Conservation (phyloP, 1,140 invertebrate species). For the Drosophila santomea region DNA sequence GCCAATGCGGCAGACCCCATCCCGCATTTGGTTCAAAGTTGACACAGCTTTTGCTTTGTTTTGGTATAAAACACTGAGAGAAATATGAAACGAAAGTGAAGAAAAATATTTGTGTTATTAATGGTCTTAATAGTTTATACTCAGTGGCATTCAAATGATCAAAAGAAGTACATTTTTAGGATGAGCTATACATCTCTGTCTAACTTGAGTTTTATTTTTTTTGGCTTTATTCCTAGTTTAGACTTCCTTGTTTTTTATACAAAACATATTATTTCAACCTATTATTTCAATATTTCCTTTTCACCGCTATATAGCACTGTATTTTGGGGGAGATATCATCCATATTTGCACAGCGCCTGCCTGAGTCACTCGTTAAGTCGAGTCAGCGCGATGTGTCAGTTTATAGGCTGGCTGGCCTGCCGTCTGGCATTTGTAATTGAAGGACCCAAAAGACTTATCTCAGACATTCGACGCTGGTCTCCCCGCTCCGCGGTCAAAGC, state of each 20-base stretch:
- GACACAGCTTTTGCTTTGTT: slow-evolving; percentile 28
- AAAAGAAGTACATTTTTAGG: too few relatives aligned
- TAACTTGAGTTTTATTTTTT: too few relatives aligned
- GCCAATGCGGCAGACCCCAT: slow-evolving; percentile 16
- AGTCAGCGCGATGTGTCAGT: slow-evolving; percentile 49
- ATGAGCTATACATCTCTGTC: too few relatives aligned
- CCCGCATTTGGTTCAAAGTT: slow-evolving; percentile 7
- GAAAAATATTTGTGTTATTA: too few relatives aligned
- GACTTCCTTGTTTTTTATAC: too few relatives aligned
- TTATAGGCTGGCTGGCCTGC: slow-evolving; percentile 39
- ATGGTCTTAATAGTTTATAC: too few relatives aligned
- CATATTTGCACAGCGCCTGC: slow-evolving; percentile 7
- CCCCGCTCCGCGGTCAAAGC: slow-evolving; percentile 45
- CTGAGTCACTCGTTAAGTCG: slow-evolving; percentile 27
- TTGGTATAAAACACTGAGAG: slow-evolving; percentile 1
- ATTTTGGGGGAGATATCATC: slow-evolving; percentile 23
- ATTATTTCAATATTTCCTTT: not conserved
- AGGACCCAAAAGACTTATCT: slow-evolving; percentile 60
- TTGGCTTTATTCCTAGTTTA: too few relatives aligned
- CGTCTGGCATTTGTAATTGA: slow-evolving; percentile 56
- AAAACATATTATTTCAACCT: not conserved
- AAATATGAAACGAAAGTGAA: not conserved
- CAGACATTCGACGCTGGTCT: not conserved
- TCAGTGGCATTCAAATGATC: too few relatives aligned
- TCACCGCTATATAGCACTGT: slow-evolving; percentile 26